phyloP scores from a whole-genome alignment of 2,113 vertebrate genomes.

The Plectropomus leopardus region DNA sequence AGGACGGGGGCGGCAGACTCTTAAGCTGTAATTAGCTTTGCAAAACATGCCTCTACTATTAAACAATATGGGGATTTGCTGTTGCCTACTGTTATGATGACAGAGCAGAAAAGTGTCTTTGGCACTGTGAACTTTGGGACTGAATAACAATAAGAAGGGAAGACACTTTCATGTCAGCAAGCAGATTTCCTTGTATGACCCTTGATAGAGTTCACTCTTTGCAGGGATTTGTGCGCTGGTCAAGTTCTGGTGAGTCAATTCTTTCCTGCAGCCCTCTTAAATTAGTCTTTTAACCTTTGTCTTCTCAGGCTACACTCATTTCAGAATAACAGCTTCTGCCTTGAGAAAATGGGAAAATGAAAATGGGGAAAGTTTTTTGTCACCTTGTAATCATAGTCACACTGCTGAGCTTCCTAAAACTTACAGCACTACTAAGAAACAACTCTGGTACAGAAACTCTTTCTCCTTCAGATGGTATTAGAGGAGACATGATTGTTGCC shows the following conservation, averaged over 20 bases:
- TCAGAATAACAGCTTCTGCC: neutral
- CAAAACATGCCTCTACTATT: slow-evolving; percentile 44
- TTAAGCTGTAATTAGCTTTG: slow-evolving; percentile 66
- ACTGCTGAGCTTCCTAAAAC: neutral
- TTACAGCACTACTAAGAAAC: neutral
- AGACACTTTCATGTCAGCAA: slow-evolving; percentile 2
- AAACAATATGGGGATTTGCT: slow-evolving; percentile 48
- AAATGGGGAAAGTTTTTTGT: neutral
- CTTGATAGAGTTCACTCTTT: slow-evolving; percentile 31
- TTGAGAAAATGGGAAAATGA: neutral
- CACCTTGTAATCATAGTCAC: neutral
- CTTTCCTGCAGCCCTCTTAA: slow-evolving; percentile 26
- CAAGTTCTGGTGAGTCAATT: slow-evolving; percentile 55
- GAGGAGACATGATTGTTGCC: neutral
- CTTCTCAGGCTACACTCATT: neutral
- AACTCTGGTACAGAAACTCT: neutral
- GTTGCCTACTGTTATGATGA: slow-evolving; percentile 38
- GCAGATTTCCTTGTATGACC: slow-evolving; percentile 37
- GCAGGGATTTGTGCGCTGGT: slow-evolving; percentile 48
- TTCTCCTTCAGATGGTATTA: neutral
- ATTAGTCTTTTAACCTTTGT: slow-evolving; percentile 45
- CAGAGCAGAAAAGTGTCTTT: slow-evolving; percentile 31
- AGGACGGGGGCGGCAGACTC: slow-evolving; percentile 21
- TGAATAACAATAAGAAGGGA: slow-evolving; percentile 12
- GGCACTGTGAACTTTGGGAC: slow-evolving; percentile 7